These are phyloP conservation scores for Lithophane semibrunnea DNA, from an alignment of 2,888 invertebrate species.

Conservation along the genomic window DNA sequence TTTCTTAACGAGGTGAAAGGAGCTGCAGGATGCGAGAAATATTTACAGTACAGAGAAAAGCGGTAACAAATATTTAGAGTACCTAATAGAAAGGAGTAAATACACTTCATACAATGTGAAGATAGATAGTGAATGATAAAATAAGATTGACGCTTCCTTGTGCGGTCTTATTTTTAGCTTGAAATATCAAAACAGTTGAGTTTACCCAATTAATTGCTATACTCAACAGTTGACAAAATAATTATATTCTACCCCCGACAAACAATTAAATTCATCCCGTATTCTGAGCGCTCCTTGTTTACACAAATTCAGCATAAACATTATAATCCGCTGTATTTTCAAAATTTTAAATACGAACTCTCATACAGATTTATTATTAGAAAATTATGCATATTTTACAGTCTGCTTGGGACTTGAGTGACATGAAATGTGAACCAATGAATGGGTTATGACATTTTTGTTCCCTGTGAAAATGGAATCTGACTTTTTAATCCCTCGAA, in stretches of 20 bases:
- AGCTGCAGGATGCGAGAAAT: slow-evolving; percentile 21
- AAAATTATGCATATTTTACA: slow-evolving; percentile 64
- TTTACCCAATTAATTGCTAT: slow-evolving; percentile 47
- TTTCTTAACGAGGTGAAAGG: slow-evolving; percentile 26
- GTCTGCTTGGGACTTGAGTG: slow-evolving; percentile 51
- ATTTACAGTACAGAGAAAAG: slow-evolving; percentile 32
- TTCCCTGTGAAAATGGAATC: slow-evolving; percentile 18
- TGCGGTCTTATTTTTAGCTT: slow-evolving; percentile 31
- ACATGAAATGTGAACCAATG: slow-evolving; percentile 57
- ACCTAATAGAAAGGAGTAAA: slow-evolving; percentile 4
- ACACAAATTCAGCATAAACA: slow-evolving; percentile 51
- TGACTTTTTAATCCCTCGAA: slow-evolving; percentile 36
- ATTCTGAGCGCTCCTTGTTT: slow-evolving; percentile 47
- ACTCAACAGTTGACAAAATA: slow-evolving; percentile 55
- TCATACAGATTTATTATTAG: slow-evolving; percentile 60
- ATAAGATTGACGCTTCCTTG: slow-evolving; percentile 50
- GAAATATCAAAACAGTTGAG: slow-evolving; percentile 34
- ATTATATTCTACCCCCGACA: slow-evolving; percentile 42
- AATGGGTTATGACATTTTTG: slow-evolving; percentile 44
- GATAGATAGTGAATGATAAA: slow-evolving; percentile 24
- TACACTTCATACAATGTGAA: slow-evolving; percentile 14
- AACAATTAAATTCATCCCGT: slow-evolving; percentile 38
- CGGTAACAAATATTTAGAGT: slow-evolving; percentile 20
- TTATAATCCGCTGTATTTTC: slow-evolving; percentile 52
- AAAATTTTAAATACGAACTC: slow-evolving; percentile 60